phyloP scores from a whole-genome alignment of 1,140 invertebrate genomes.

The Eueides isabella region DNA sequence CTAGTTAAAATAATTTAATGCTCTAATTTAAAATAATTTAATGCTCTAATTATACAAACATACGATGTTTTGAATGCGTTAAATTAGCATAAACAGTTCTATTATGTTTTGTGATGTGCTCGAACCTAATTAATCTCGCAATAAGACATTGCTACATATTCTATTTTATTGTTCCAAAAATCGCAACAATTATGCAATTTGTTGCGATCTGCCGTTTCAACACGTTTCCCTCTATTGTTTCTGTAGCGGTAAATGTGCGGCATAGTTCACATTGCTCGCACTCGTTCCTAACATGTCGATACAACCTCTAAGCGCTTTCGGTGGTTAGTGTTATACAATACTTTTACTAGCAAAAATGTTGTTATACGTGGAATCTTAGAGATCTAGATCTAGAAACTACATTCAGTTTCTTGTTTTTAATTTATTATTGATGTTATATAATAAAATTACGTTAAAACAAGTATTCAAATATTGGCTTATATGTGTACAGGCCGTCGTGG shows the following conservation, averaged over 20 bases:
- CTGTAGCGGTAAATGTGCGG: slow-evolving; percentile 4
- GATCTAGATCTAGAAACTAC: too few relatives aligned
- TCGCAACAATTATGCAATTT: slow-evolving; percentile 27
- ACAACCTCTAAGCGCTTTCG: neutral
- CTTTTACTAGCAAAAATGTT: too few relatives aligned
- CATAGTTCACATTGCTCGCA: slow-evolving; percentile 20
- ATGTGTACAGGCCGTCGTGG: too few relatives aligned
- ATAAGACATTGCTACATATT: slow-evolving; percentile 18
- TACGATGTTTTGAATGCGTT: neutral
- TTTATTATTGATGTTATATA: neutral
- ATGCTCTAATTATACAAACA: neutral
- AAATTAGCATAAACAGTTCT: slow-evolving; percentile 2
- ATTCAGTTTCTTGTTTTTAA: too few relatives aligned
- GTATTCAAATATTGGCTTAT: too few relatives aligned
- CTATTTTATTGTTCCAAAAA: slow-evolving; percentile 34
- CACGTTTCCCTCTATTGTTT: slow-evolving; percentile 37
- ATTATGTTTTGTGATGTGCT: neutral
- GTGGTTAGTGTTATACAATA: neutral
- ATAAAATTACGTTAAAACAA: too few relatives aligned
- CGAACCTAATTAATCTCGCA: neutral
- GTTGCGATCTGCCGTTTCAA: slow-evolving; percentile 31
- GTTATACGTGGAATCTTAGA: too few relatives aligned
- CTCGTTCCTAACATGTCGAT: slow-evolving; percentile 3
- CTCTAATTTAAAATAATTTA: neutral
- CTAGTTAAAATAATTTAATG: neutral